phyloP scores from a whole-genome alignment of 1,140 invertebrate species.

The Mizuhopecten yessoensis region DNA sequence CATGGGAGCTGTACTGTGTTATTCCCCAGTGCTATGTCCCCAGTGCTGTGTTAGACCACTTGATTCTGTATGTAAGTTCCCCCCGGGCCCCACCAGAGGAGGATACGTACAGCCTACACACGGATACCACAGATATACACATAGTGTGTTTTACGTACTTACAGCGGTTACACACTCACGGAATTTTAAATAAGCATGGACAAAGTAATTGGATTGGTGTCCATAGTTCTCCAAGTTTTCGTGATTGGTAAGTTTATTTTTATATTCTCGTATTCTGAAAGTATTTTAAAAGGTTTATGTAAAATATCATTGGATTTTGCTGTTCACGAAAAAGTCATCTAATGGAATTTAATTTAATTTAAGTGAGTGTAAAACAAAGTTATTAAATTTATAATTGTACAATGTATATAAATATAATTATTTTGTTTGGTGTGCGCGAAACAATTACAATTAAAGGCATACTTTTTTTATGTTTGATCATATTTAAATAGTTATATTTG shows the following conservation, averaged over 20 bases:
- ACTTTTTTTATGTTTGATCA: no score
- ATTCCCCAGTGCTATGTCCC: background rate
- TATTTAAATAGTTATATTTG: no score
- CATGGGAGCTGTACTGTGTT: background rate
- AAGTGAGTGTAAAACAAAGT: no score
- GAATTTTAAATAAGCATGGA: background rate
- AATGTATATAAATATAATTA: no score
- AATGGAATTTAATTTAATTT: no score
- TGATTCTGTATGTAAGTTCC: background rate
- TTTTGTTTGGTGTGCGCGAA: no score
- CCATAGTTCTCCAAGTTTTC: background rate
- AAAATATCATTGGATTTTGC: no score
- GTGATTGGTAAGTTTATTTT: background rate
- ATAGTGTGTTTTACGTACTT: background rate
- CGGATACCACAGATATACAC: background rate
- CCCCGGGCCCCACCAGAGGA: background rate
- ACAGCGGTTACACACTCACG: background rate
- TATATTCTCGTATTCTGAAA: no score
- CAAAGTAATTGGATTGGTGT: background rate
- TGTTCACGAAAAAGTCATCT: no score
- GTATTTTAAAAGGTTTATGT: no score
- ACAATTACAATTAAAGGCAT: no score
- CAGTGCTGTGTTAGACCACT: background rate
- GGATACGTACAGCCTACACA: background rate
- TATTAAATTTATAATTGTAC: no score